Conservation (phyloP, 1,140 invertebrate species). For the Solenopsis fugax region DNA sequence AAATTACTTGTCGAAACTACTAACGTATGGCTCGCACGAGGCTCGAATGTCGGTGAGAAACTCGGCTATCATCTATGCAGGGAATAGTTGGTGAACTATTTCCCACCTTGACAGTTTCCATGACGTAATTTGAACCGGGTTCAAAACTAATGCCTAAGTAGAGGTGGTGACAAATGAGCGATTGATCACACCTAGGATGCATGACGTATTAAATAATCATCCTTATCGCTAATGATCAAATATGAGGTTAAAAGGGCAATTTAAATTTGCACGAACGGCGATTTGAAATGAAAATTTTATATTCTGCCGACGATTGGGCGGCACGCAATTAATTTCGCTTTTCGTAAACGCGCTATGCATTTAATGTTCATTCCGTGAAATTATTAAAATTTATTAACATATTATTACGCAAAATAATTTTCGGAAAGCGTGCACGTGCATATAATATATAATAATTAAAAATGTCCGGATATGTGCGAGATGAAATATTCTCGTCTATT, state of each 20-base stretch:
- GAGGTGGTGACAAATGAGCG: conserved; percentile 41
- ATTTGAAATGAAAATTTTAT: conserved; percentile 46
- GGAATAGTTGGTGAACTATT: conserved; percentile 73
- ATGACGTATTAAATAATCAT: not conserved
- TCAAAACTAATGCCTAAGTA: conserved; percentile 34
- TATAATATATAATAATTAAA: conserved; percentile 31
- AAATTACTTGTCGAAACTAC: not conserved
- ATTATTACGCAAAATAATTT: conserved; percentile 46
- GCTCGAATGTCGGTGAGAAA: conserved; percentile 60
- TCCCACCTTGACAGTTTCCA: conserved; percentile 25
- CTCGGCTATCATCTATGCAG: conserved; percentile 60
- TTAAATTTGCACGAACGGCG: not conserved
- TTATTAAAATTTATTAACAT: conserved; percentile 40
- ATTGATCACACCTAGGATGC: conserved; percentile 34
- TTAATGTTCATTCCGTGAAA: conserved; percentile 8
- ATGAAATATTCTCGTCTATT: conserved; percentile 16
- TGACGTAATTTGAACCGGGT: conserved; percentile 27
- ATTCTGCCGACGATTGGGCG: not conserved
- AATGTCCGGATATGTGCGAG: not conserved
- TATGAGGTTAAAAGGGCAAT: not conserved
- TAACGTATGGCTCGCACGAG: conserved; percentile 65
- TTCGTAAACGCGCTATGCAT: not conserved
- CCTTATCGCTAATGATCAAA: conserved; percentile 1
- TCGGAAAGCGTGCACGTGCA: not conserved
- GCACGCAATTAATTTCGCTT: conserved; percentile 41